These are phyloP conservation scores for Eledona agricola DNA, from an alignment of 2,888 invertebrate genomes.

Conservation along the genomic window DNA sequence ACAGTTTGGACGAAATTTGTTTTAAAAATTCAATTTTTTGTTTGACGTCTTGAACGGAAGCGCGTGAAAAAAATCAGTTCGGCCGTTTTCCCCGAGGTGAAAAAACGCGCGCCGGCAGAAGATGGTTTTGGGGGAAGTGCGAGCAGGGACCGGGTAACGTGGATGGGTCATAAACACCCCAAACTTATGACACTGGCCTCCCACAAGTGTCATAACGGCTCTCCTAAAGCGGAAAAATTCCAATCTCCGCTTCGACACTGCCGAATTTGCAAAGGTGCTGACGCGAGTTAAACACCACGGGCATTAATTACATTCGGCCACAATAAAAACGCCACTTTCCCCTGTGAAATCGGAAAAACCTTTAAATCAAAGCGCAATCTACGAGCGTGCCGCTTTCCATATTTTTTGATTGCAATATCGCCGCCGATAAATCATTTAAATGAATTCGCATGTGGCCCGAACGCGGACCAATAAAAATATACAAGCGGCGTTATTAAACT, in stretches of 20 bases:
- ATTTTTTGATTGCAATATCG: constrained; percentile 51
- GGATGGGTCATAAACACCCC: constrained; percentile 34
- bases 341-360: constrained; percentile 18
- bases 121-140: neutral
- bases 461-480: constrained; percentile 32
- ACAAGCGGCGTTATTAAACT: constrained; percentile 46
- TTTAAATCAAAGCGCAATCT: constrained; percentile 50
- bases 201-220: constrained; percentile 34
- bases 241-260: constrained; percentile 18
- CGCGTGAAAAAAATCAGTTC: no score
- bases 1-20: no score
- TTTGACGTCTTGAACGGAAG: no score
- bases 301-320: constrained; percentile 8
- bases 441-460: constrained; percentile 40
- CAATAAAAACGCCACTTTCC: constrained; percentile 3
- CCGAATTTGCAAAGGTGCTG: constrained; percentile 26
- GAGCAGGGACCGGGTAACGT: constrained; percentile 9
- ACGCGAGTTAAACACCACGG: constrained; percentile 1
- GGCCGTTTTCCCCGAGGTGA: no score
- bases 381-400: constrained; percentile 48
- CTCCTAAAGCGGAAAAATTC: constrained; percentile 29
- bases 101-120: neutral
- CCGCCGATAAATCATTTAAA: constrained; percentile 50
- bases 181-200: constrained; percentile 36
- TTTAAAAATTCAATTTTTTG: constrained; percentile 1